These are phyloP conservation scores for Actias luna DNA, from an alignment of 2,888 invertebrate genomes.

Conservation along the genomic window DNA sequence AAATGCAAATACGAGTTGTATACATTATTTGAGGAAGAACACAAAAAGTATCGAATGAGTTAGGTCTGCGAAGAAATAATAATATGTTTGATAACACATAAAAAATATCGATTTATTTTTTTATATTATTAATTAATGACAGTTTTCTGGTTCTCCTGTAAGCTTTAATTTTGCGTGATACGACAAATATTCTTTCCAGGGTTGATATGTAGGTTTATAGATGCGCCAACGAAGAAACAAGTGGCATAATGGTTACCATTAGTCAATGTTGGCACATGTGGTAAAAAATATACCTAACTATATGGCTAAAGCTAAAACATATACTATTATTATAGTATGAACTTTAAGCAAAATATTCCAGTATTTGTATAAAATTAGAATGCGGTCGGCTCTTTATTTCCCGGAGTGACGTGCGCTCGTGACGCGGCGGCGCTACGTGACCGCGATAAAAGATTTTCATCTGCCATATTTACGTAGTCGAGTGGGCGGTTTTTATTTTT, in stretches of 20 bases:
- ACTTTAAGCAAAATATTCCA: slow-evolving; percentile 67
- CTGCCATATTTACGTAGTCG: slow-evolving; percentile 79
- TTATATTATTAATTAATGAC: too few species aligned
- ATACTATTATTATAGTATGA: slow-evolving; percentile 51
- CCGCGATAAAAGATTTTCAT: slow-evolving; percentile 82
- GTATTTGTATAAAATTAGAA: slow-evolving; percentile 77
- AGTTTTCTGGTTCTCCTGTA: too few species aligned
- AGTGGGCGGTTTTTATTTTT: slow-evolving; percentile 81
- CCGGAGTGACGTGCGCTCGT: slow-evolving; percentile 78
- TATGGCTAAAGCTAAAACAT: slow-evolving; percentile 46
- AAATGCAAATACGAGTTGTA: too few species aligned
- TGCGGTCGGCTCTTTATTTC: slow-evolving; percentile 76
- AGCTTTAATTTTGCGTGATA: too few species aligned
- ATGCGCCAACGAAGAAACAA: neutral
- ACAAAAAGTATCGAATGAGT: too few species aligned
- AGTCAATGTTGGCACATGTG: neutral
- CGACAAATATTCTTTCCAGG: too few species aligned
- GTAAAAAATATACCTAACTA: slow-evolving; percentile 44
- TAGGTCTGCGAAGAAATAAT: too few species aligned
- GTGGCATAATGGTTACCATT: neutral
- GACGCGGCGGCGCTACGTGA: slow-evolving; percentile 78
- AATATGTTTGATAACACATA: too few species aligned
- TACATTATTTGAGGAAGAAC: too few species aligned
- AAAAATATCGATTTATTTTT: too few species aligned
- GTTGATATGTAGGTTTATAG: neutral